Evolutionary conservation across 1,140 invertebrate species (phyloP).

Genomic region (Phenacoccus solenopsis): DNA sequence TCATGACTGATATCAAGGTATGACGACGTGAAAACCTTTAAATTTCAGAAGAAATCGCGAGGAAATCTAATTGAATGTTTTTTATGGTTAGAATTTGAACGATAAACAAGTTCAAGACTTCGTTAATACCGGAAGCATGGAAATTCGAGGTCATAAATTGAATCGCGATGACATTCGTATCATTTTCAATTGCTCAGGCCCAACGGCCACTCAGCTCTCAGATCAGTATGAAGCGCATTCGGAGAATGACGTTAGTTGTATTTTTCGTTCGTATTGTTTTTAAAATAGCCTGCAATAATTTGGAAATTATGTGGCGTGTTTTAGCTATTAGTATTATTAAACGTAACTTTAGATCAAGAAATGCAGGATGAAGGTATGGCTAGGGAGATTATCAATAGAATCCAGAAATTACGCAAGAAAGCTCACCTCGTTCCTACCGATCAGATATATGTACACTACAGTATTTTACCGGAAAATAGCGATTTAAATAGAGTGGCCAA

Average conservation of each 20-base stretch:
- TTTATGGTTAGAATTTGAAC: slow-evolving; percentile 41
- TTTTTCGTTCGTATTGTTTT: slow-evolving; percentile 10
- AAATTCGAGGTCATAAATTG: slow-evolving; percentile 61
- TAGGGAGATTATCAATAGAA: slow-evolving; percentile 88
- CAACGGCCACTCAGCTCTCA: slow-evolving; percentile 42
- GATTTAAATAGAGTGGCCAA: slow-evolving; percentile 54
- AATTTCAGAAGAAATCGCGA: too few relatives aligned
- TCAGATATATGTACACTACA: slow-evolving; percentile 72
- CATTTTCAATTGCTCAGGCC: slow-evolving; percentile 58
- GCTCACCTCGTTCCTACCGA: slow-evolving; percentile 86
- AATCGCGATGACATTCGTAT: slow-evolving; percentile 57
- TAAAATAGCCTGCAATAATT: too few relatives aligned
- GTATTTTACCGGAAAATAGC: slow-evolving; percentile 43
- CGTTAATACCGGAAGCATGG: slow-evolving; percentile 53
- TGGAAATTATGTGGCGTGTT: too few relatives aligned
- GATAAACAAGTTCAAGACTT: slow-evolving; percentile 71
- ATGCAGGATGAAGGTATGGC: slow-evolving; percentile 87
- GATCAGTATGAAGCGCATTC: slow-evolving; percentile 78
- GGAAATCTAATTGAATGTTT: background rate
- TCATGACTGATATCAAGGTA: slow-evolving; percentile 66
- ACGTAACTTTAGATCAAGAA: slow-evolving; percentile 32
- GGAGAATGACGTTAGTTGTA: slow-evolving; percentile 53
- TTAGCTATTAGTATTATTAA: slow-evolving; percentile 54
- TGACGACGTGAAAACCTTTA: background rate
- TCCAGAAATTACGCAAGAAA: slow-evolving; percentile 96